These are phyloP conservation scores for Yponomeuta sedellus DNA, from an alignment of 2,888 invertebrate species.

Conservation along the genomic window DNA sequence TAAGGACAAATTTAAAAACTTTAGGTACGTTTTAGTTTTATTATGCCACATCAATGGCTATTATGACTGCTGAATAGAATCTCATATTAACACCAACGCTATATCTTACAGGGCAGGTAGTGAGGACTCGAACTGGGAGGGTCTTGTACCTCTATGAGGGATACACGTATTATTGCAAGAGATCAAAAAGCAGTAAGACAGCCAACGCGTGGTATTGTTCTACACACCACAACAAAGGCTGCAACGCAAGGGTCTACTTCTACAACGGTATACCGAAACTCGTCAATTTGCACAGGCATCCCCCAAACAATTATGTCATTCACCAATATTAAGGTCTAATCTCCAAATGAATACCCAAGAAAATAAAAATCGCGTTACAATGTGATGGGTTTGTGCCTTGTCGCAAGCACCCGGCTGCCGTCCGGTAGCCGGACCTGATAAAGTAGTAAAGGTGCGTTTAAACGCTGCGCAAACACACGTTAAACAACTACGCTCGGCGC, in stretches of 20 bases:
- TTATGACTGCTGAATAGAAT: background rate
- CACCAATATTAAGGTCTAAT: background rate
- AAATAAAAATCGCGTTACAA: no score
- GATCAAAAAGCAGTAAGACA: conserved; percentile 36
- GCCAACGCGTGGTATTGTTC: conserved; percentile 56
- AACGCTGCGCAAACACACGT: no score
- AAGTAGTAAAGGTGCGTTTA: no score
- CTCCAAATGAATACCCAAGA: background rate
- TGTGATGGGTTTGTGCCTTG: no score
- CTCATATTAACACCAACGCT: background rate
- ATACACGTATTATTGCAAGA: conserved; percentile 63
- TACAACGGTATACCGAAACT: conserved; percentile 40
- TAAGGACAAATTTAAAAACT: no score
- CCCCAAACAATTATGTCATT: background rate
- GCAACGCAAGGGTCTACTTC: conserved; percentile 52
- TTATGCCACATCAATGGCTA: no score
- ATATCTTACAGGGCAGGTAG: conserved; percentile 19
- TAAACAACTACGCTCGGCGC: no score
- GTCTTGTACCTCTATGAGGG: conserved; percentile 53
- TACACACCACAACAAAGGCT: conserved; percentile 58
- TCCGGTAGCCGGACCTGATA: no score
- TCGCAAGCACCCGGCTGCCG: no score
- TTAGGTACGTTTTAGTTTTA: no score
- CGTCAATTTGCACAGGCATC: conserved; percentile 49
- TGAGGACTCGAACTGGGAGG: conserved; percentile 55